Percentiles rank a stretch among this genome's conserved stretches.
Conservation (phyloP, 2,797 vertebrate species). For the Helarctos malayanus region DNA sequence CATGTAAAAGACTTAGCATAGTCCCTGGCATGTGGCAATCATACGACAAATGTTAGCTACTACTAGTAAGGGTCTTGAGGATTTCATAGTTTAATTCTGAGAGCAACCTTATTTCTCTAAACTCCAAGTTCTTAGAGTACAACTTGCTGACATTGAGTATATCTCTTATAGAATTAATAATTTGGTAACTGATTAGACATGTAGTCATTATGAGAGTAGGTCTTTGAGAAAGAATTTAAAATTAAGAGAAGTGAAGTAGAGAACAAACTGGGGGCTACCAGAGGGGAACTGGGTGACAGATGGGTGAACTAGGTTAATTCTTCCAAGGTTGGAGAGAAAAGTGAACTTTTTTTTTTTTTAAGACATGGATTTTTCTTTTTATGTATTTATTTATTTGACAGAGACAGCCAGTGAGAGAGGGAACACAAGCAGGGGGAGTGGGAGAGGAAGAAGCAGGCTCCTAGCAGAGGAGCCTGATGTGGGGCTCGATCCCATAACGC, state of each 20-base stretch:
- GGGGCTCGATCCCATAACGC: too few relatives aligned
- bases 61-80: conserved; percentile 6
- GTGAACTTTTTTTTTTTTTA: too few relatives aligned
- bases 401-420: too few relatives aligned
- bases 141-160: not conserved
- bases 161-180: not conserved
- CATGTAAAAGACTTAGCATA: not conserved
- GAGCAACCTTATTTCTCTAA: conserved; percentile 4
- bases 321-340: not conserved
- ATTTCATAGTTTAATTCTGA: conserved; percentile 5
- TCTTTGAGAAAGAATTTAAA: conserved; percentile 33
- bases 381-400: too few relatives aligned
- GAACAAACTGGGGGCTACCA: not conserved
- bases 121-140: not conserved
- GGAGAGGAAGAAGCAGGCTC: too few relatives aligned
- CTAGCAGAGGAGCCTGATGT: too few relatives aligned
- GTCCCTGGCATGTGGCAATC: not conserved
- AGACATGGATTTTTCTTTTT: too few relatives aligned
- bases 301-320: not conserved
- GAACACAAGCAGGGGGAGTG: too few relatives aligned
- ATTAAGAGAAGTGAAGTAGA: not conserved
- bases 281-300: not conserved
- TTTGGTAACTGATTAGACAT: not conserved
- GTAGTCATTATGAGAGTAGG: not conserved
- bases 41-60: not conserved